Conservation (phyloP, 2,888 invertebrate species). For the Lycaena phlaeas region DNA sequence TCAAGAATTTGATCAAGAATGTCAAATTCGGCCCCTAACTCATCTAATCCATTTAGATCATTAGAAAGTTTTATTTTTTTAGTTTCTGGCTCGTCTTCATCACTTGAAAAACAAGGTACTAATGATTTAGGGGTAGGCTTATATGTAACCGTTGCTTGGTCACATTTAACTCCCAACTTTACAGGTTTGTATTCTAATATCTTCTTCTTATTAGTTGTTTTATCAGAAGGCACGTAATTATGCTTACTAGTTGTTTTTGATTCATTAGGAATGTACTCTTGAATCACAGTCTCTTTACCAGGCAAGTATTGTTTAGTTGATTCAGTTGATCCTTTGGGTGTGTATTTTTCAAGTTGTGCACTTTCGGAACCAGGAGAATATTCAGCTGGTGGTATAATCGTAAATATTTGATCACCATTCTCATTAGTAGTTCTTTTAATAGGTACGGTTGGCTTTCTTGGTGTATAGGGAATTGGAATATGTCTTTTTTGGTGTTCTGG, state of each 20-base stretch:
- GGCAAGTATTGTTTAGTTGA: conserved; percentile 55
- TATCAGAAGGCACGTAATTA: conserved; percentile 62
- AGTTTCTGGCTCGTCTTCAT: conserved; percentile 55
- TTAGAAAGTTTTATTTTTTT: conserved; percentile 51
- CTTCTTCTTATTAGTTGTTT: conserved; percentile 46
- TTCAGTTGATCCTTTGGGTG: conserved; percentile 48
- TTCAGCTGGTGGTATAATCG: conserved; percentile 51
- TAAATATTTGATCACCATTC: conserved; percentile 52
- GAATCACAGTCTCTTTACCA: conserved; percentile 46
- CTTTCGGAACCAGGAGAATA: conserved; percentile 57
- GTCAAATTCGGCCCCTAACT: conserved; percentile 65
- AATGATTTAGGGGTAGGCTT: conserved; percentile 59
- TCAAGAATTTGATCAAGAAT: conserved; percentile 65
- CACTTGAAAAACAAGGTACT: conserved; percentile 65
- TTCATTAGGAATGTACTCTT: conserved; percentile 48
- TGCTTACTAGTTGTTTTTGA: conserved; percentile 34
- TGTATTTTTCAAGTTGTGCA: conserved; percentile 47
- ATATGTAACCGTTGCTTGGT: conserved; percentile 43
- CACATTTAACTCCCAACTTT: conserved; percentile 40
- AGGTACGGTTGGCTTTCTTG: conserved; percentile 52
- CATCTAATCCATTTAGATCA: conserved; percentile 59
- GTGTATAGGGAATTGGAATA: conserved; percentile 68
- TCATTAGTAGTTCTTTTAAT: conserved; percentile 47
- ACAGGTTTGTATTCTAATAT: conserved; percentile 59
- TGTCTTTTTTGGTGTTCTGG: conserved; percentile 54